Base-by-base conservation (phyloP, 2,888 invertebrate species). In the Euzophera pinguis region DNA sequence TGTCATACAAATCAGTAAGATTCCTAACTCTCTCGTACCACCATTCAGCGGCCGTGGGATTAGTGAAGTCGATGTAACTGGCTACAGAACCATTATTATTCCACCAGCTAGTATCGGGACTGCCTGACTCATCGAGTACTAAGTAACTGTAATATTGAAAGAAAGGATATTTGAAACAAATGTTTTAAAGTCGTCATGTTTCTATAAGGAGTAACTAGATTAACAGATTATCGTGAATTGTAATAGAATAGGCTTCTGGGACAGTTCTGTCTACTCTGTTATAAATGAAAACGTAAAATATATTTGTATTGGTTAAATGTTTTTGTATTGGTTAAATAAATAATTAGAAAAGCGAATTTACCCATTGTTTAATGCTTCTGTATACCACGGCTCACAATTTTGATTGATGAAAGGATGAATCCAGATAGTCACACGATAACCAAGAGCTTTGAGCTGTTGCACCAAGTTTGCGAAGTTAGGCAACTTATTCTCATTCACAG, bases 341-440 rank as follows among this genome's bases (percentile, higher is more conserved):
- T n/a, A n/a, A n/a, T n/a, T n/a, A n/a, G n/a, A 9, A 32, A 10
- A 10, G 10, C 8, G 10, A 41, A 32, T 79, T 73, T 85, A 94
- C 77, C 91, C 92, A 57, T 89, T 91, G 0, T 82, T 65, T 38
- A 90, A 73, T 7, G 94, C 94, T 27, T 91, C 85, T 0, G 90
- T 69, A 59, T 93, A 93, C 64, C 91, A 91, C 0, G 91, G 90
- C 3, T 91, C 88, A 65, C 96, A 96, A 52, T 92, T 92, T 53
- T 86, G 89, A 69, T 97, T 95, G 13, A 97, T 94, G 67, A 97
- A 97, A 0, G 97, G 97, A 91, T 97, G 97, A 12, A 94, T 91
- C 97, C 97, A 97, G 1, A 97, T 82, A 0, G 96, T 95, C 0
- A 95, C 94, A 1, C 95, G 91, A 71, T 94, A 96, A 0, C 94